Conservation (phyloP, 2,113 vertebrate species). For the Rhinolophus sinicus region DNA sequence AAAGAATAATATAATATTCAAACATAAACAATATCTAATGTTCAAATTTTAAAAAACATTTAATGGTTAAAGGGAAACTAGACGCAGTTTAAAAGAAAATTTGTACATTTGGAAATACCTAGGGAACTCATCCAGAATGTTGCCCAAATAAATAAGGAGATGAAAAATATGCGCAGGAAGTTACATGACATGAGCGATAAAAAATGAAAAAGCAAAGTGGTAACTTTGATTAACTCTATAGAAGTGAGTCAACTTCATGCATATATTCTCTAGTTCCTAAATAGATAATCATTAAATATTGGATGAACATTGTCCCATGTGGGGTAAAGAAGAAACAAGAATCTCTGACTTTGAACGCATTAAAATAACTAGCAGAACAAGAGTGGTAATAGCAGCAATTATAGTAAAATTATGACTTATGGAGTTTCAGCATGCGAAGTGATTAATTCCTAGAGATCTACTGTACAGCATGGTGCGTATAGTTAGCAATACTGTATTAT, state of each 20-base stretch:
- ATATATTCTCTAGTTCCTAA: neutral
- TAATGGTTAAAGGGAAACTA: neutral
- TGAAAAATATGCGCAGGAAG: neutral
- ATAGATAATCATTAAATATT: neutral
- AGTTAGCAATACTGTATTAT: neutral
- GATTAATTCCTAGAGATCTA: neutral
- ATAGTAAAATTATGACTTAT: neutral
- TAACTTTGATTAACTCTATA: neutral
- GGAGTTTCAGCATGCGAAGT: neutral
- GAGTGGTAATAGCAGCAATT: neutral
- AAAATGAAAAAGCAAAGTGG: neutral
- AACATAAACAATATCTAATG: neutral
- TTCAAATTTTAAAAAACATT: neutral
- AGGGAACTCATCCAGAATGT: neutral
- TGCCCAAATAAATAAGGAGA: neutral
- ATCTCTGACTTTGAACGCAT: neutral
- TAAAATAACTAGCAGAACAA: neutral
- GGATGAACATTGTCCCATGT: neutral
- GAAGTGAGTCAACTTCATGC: neutral
- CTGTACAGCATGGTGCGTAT: neutral
- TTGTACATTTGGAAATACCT: neutral
- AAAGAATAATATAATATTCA: neutral
- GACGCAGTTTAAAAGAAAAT: neutral
- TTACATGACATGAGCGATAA: neutral
- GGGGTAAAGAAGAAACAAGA: neutral